Percentiles rank a stretch among this genome's conserved stretches.
phyloP scores from a whole-genome alignment of 2,797 vertebrate species.

The Acrossocheilus wenchowensis region DNA sequence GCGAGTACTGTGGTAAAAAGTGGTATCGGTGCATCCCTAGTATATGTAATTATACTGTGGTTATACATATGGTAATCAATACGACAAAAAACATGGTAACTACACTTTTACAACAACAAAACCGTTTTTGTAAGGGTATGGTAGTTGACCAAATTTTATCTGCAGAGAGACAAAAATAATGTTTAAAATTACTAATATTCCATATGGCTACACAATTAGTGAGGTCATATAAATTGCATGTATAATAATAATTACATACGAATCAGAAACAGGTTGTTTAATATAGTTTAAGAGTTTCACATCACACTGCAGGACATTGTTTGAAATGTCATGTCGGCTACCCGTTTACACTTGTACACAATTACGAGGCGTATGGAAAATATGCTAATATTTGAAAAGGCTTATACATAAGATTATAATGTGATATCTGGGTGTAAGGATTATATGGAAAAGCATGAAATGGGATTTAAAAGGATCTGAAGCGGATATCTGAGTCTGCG shows the following conservation, averaged over 20 bases:
- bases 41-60: too few relatives aligned
- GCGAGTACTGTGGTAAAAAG: too few relatives aligned
- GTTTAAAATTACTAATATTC: not conserved
- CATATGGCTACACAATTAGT: not conserved
- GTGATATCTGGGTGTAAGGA: conserved; percentile 33
- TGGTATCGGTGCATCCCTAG: too few relatives aligned
- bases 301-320: not conserved
- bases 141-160: not conserved
- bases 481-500: conserved; percentile 40
- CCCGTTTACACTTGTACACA: not conserved
- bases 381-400: conserved; percentile 15
- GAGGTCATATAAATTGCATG: not conserved
- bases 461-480: conserved; percentile 34
- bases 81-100: too few relatives aligned
- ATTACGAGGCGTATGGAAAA: not conserved
- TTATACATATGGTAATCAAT: too few relatives aligned
- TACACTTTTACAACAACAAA: too few relatives aligned
- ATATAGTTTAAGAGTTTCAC: not conserved
- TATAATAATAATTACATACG: not conserved
- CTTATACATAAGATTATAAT: conserved; percentile 9
- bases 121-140: not conserved
- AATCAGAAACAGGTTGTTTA: not conserved
- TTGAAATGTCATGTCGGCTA: not conserved
- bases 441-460: conserved; percentile 45
- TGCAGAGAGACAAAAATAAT: too few relatives aligned